Evolutionary conservation across 2,113 vertebrate species (phyloP), one percentile per base, ranked within the genome.

Genomic region (Geococcyx californianus): DNA sequence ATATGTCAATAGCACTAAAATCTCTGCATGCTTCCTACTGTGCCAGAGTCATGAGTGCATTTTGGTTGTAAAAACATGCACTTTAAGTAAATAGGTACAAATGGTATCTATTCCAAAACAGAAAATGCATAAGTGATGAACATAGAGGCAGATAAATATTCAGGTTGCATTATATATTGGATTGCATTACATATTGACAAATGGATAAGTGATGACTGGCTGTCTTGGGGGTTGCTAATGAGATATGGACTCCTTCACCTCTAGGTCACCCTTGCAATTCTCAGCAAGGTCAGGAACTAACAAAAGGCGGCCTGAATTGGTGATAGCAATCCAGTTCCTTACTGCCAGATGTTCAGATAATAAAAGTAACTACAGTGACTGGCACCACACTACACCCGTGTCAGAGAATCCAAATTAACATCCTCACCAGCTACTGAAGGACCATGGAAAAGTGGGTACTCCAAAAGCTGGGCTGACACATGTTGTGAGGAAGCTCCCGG

Each of bases 251-350:
- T 93, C n/a, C 90, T 94, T 91, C 54, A 91, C 86, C 62, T 94
- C 81, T 94, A 84, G 76, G 67, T 96, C 84, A 96, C 62, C 92
- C 73, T 85, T 89, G 64, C 94, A 92, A 87, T 84, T 95, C 47
- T n/a, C 80, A 81, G 56, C 38, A 89, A 95, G 75, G 72, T 80
- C 84, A 94, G 94, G 60, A 96, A 54, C 56, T 47, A 76, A 58
- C 45, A 86, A 90, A 95, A 87, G 64, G 44, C 68, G 36, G 64
- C 40, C 63, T 88, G 73, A 88, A 88, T 84, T 78, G 49, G 31
- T 29, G 29, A 60, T 72, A 45, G n/a, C 40, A 68, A n/a, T 72
- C 64, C 44, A 72, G 25, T 72, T 81, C 31, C 42, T 80, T 77
- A 59, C 24, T 83, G 47, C 59, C 90, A 94, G 92, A 90, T 95